These are phyloP conservation scores for Apantesis nais DNA, from an alignment of 2,888 invertebrate genomes.

Conservation along the genomic window DNA sequence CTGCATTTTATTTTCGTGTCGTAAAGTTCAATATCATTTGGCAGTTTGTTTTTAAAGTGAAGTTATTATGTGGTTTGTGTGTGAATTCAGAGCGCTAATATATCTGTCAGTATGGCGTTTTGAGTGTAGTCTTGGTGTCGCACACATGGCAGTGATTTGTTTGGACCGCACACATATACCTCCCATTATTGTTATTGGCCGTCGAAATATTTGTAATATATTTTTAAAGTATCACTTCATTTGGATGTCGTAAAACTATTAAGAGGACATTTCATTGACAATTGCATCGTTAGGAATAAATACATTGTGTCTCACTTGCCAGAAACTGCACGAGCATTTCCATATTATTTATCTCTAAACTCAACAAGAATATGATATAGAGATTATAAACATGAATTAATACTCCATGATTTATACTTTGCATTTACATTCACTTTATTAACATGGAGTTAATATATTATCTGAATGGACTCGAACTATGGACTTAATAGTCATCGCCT, in stretches of 20 bases:
- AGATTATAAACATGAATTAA: not conserved
- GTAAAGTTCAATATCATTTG: conserved; percentile 49
- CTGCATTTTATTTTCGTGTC: conserved; percentile 24
- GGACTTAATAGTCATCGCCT: not conserved
- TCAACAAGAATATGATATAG: conserved; percentile 17
- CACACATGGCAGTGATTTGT: conserved; percentile 78
- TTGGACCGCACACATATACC: conserved; percentile 70
- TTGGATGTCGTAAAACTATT: conserved; percentile 73
- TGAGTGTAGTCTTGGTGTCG: conserved; percentile 68
- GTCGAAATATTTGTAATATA: conserved; percentile 75
- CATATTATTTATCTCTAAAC: conserved; percentile 29
- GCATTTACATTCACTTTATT: not conserved
- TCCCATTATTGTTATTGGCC: conserved; percentile 72
- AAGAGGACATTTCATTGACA: conserved; percentile 56
- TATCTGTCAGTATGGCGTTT: conserved; percentile 82
- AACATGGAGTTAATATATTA: not conserved
- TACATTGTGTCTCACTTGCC: conserved; percentile 21
- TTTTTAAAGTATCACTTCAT: conserved; percentile 68
- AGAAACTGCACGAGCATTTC: conserved; percentile 18
- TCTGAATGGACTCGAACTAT: not conserved
- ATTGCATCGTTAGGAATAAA: conserved; percentile 43
- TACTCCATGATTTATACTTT: not conserved
- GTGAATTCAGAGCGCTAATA: conserved; percentile 72
- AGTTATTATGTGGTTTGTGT: conserved; percentile 58
- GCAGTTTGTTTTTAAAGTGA: conserved; percentile 29